phyloP scores from a whole-genome alignment of 2,113 vertebrate species.

The Callaeas wilsoni region DNA sequence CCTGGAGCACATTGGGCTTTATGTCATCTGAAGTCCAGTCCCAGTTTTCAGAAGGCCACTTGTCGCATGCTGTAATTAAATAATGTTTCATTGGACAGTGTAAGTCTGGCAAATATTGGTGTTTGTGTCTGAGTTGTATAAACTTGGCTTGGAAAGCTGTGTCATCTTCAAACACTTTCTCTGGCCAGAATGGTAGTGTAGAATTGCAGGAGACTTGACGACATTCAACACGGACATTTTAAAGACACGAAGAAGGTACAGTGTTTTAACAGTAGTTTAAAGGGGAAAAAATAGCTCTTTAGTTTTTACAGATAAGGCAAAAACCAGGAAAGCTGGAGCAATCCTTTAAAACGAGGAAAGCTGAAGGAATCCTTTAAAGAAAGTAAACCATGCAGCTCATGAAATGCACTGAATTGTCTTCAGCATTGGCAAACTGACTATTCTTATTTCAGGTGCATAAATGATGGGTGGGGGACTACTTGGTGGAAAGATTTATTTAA shows the following conservation, averaged over 20 bases:
- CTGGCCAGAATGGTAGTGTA: not conserved
- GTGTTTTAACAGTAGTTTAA: not conserved
- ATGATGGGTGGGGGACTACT: not conserved
- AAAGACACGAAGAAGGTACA: not conserved
- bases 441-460: not conserved
- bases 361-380: not conserved
- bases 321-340: not conserved
- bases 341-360: not conserved
- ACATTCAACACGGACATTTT: not conserved
- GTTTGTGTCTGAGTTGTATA: constrained; percentile 24
- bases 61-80: not conserved
- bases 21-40: not conserved
- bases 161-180: constrained; percentile 19
- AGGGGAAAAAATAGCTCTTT: not conserved
- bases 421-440: not conserved
- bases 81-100: not conserved
- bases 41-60: not conserved
- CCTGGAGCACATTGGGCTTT: not conserved
- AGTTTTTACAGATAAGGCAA: not conserved
- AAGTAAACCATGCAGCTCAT: not conserved
- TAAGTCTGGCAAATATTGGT: not conserved
- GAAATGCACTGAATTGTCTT: not conserved
- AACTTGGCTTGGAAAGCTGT: constrained; percentile 25
- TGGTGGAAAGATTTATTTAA: not conserved
- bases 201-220: not conserved